Evolutionary conservation across 1,140 invertebrate genomes (phyloP).

Genomic region (Drosophila truncata): DNA sequence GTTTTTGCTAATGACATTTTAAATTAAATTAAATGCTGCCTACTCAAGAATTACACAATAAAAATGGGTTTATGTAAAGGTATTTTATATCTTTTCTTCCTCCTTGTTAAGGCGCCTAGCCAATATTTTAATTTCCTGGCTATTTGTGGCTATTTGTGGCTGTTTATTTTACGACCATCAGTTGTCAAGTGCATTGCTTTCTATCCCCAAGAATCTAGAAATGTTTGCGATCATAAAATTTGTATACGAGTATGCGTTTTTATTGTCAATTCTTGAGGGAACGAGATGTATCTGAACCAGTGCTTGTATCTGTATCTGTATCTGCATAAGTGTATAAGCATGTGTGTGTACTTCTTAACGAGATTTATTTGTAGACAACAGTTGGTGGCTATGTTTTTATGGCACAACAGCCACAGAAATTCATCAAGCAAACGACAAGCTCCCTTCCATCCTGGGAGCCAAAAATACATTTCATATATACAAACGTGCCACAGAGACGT

Average conservation of each 20-base stretch:
- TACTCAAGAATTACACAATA: slow-evolving; percentile 1
- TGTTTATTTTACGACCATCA: slow-evolving; percentile 43
- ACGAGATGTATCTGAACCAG: slow-evolving; percentile 8
- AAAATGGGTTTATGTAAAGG: not conserved
- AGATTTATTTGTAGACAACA: slow-evolving; percentile 84
- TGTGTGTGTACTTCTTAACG: slow-evolving; percentile 65
- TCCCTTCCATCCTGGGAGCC: slow-evolving; percentile 60
- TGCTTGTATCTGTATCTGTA: slow-evolving; percentile 35
- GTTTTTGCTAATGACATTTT: not conserved
- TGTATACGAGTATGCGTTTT: slow-evolving; percentile 44
- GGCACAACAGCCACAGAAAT: slow-evolving; percentile 66
- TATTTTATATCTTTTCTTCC: not conserved
- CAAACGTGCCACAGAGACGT: slow-evolving; percentile 32
- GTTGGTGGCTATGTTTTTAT: slow-evolving; percentile 81
- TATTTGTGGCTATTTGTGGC: slow-evolving; percentile 35
- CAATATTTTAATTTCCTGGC: slow-evolving; percentile 36
- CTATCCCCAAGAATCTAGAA: slow-evolving; percentile 7
- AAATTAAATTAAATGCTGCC: not conserved
- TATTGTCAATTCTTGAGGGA: slow-evolving; percentile 34
- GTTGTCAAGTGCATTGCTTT: slow-evolving; percentile 39
- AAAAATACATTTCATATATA: slow-evolving; percentile 81
- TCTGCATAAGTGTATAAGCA: slow-evolving; percentile 48
- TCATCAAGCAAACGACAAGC: slow-evolving; percentile 76
- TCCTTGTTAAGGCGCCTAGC: slow-evolving; percentile 1
- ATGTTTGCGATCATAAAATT: slow-evolving; percentile 34